Conservation (phyloP, 2,113 vertebrate species). For the Anhinga anhinga region DNA sequence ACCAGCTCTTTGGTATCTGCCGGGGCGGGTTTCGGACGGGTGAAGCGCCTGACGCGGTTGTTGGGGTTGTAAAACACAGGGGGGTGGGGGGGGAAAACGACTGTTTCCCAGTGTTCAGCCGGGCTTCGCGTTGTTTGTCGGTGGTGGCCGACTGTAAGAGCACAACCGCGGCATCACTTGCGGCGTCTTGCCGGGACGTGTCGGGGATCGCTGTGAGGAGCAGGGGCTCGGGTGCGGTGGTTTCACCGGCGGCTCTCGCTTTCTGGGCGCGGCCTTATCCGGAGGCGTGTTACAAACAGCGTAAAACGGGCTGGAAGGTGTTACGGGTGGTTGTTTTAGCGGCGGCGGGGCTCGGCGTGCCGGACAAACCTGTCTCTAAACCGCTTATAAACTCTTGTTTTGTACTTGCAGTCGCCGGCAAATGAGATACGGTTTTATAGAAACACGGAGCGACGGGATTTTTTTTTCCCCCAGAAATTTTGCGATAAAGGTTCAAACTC, state of each 20-base stretch:
- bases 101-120: not conserved
- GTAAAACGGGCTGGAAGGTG: not conserved
- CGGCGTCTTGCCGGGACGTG: too few relatives aligned
- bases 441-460: fast-evolving
- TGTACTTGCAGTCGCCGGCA: not conserved
- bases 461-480: not conserved
- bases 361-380: not conserved
- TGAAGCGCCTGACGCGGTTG: not conserved
- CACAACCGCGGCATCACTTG: not conserved
- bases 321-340: not conserved
- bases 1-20: not conserved
- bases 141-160: not conserved
- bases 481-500: not conserved
- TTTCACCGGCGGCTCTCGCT: not conserved
- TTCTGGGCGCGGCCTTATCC: not conserved
- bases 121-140: not conserved
- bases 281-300: not conserved
- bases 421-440: not conserved
- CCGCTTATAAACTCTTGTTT: not conserved
- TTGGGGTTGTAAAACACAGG: not conserved
- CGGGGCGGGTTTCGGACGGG: not conserved
- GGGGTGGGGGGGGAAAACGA: not conserved
- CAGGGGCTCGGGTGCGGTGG: not conserved
- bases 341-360: fast-evolving
- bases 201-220: not conserved